These are phyloP conservation scores for Pterocles orientalis DNA, from an alignment of 2,113 vertebrate species.

Conservation along the genomic window DNA sequence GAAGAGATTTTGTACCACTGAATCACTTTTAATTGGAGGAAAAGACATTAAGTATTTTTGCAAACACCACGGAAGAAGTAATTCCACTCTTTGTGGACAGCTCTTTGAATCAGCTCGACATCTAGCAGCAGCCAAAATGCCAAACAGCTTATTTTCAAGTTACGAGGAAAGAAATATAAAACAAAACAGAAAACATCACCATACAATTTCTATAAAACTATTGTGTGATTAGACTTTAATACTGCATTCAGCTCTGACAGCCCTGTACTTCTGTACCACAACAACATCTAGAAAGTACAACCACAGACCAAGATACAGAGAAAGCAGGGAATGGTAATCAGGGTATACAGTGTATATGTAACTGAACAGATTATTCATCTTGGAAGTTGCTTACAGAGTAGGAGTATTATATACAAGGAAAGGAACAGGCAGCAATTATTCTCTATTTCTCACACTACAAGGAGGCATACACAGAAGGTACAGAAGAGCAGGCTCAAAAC, in stretches of 20 bases:
- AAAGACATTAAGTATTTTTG: neutral
- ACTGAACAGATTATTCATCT: neutral
- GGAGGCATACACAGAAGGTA: neutral
- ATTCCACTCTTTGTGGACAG: neutral
- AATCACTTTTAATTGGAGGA: neutral
- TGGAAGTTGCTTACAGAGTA: neutral
- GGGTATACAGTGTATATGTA: neutral
- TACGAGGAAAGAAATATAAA: neutral
- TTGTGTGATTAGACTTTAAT: neutral
- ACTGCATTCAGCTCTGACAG: neutral
- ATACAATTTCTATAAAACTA: neutral
- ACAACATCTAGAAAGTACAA: neutral
- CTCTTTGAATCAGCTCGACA: neutral
- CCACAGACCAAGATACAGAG: neutral
- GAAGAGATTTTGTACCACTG: neutral
- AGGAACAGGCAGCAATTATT: neutral
- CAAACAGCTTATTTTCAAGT: neutral
- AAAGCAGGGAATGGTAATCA: neutral
- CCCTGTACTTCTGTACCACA: neutral
- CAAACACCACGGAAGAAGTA: neutral
- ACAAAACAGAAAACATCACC: neutral
- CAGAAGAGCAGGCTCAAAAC: neutral
- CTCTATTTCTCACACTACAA: neutral
- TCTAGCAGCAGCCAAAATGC: neutral
- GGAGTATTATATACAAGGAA: neutral